phyloP scores from a whole-genome alignment of 2,888 invertebrate genomes.

The Malachius bipustulatus region DNA sequence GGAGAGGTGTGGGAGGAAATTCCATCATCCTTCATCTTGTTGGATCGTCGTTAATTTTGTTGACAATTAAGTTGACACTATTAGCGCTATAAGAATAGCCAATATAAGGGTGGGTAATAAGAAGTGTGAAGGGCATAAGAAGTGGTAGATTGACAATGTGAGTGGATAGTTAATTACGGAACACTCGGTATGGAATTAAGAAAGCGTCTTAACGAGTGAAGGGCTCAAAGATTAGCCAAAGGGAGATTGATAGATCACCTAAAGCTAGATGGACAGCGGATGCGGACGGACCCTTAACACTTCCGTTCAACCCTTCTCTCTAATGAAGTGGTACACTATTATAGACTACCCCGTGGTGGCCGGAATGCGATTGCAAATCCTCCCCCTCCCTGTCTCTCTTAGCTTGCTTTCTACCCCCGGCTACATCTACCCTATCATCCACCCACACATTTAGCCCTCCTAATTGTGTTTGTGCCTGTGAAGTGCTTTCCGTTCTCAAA shows the following conservation, averaged over 20 bases:
- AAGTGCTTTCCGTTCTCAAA: slow-evolving; percentile 42
- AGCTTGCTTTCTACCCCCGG: no score
- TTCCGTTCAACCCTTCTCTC: slow-evolving; percentile 31
- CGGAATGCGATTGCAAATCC: slow-evolving; percentile 2
- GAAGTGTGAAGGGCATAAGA: no score
- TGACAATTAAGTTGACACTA: no score
- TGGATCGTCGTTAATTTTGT: no score
- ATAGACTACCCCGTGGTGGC: slow-evolving; percentile 16
- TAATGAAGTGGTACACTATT: slow-evolving; percentile 26
- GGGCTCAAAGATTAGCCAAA: slow-evolving; percentile 15
- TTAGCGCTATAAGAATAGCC: no score
- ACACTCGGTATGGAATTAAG: not conserved
- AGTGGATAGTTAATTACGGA: not conserved
- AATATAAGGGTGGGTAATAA: no score
- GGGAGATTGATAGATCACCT: slow-evolving; percentile 23
- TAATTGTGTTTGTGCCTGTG: slow-evolving; percentile 40
- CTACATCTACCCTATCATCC: slow-evolving; percentile 9
- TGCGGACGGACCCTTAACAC: slow-evolving; percentile 35
- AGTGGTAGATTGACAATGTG: no score
- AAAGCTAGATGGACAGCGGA: slow-evolving; percentile 27
- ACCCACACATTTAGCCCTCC: slow-evolving; percentile 24
- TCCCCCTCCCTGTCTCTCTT: no score
- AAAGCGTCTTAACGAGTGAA: not conserved
- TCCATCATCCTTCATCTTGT: no score
- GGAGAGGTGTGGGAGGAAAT: no score